phyloP scores from a whole-genome alignment of 2,888 invertebrate genomes.

The Thera britannica region DNA sequence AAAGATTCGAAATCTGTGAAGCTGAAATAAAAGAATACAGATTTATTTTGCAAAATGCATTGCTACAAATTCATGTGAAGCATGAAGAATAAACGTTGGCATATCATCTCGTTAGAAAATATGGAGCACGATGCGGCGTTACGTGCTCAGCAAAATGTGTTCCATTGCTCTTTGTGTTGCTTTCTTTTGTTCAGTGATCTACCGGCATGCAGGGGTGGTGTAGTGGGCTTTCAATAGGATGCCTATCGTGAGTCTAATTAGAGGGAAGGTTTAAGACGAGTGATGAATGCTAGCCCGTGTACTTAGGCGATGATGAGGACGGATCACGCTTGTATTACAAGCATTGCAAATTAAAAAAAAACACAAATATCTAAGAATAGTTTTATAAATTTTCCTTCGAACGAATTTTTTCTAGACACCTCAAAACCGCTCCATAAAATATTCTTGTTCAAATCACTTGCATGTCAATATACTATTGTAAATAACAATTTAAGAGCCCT shows the following conservation, averaged over 20 bases:
- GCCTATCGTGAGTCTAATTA: conserved; percentile 48
- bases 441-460: too few relatives aligned
- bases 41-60: conserved; percentile 48
- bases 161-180: conserved; percentile 79
- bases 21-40: conserved; percentile 22
- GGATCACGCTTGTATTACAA: not conserved
- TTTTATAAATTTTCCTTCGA: too few relatives aligned
- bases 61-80: conserved; percentile 56
- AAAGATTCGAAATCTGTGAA: conserved; percentile 17
- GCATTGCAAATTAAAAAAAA: too few relatives aligned
- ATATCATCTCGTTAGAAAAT: conserved; percentile 81
- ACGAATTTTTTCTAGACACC: too few relatives aligned
- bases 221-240: conserved; percentile 52
- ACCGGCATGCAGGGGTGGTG: conserved; percentile 55
- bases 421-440: too few relatives aligned
- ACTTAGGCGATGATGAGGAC: not conserved
- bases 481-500: conserved; percentile 10
- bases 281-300: conserved; percentile 11
- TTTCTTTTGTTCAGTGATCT: conserved; percentile 77
- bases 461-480: not conserved
- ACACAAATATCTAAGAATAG: too few relatives aligned
- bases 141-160: conserved; percentile 73
- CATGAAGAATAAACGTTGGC: conserved; percentile 68
- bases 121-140: conserved; percentile 73
- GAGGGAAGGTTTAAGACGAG: conserved; percentile 40